Evolutionary conservation across 1,140 invertebrate species (phyloP).

Genomic region (Drosophila carrolli): DNA sequence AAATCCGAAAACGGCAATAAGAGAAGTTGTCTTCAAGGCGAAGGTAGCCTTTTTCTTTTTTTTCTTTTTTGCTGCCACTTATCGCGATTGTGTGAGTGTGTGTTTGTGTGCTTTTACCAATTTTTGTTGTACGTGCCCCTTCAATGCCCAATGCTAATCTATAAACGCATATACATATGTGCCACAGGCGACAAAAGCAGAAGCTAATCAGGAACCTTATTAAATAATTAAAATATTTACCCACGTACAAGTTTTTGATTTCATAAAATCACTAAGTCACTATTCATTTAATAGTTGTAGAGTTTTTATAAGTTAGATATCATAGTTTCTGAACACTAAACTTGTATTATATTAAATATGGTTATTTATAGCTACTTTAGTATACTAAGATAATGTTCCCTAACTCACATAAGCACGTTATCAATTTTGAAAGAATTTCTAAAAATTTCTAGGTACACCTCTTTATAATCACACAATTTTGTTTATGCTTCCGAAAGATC

Average conservation of each 20-base stretch:
- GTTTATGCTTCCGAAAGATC: too few relatives aligned
- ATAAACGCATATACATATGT: background rate
- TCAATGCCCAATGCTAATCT: constrained; percentile 22
- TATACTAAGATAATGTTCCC: too few relatives aligned
- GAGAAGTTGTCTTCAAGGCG: constrained; percentile 39
- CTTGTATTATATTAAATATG: too few relatives aligned
- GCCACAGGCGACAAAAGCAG: constrained; percentile 33
- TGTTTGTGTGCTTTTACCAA: constrained; percentile 23
- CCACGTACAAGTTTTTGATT: too few relatives aligned
- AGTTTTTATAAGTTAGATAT: too few relatives aligned
- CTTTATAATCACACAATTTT: too few relatives aligned
- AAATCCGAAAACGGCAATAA: constrained; percentile 34
- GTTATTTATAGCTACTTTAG: too few relatives aligned
- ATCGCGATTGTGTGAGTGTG: constrained; percentile 21
- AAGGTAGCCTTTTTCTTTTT: constrained; percentile 44
- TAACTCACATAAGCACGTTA: too few relatives aligned
- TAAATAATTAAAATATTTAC: too few relatives aligned
- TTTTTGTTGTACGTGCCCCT: constrained; percentile 28
- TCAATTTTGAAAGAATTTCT: too few relatives aligned
- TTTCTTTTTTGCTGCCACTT: constrained; percentile 13
- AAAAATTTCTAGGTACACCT: too few relatives aligned
- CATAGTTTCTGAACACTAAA: too few relatives aligned
- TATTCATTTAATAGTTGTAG: background rate
- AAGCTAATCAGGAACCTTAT: background rate
- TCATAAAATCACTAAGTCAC: background rate